Percentiles rank a stretch among this genome's conserved stretches.
Evolutionary conservation across 2,113 vertebrate species (phyloP).

Genomic region (Chaenocephalus aceratus): DNA sequence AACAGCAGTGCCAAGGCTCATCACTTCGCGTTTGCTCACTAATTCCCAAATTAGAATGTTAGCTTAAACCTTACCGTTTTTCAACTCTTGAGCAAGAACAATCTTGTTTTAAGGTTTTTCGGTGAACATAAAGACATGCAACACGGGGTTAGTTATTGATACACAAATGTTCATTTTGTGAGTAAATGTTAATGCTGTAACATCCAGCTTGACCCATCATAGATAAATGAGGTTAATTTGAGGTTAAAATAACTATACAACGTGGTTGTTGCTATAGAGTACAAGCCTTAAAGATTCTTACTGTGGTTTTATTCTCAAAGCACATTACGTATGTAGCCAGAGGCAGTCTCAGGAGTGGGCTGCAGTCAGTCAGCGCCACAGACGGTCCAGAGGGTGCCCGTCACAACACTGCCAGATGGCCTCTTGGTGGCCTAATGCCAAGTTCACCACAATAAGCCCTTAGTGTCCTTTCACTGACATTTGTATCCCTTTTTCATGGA

Average conservation of each 20-base stretch:
- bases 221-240: neutral
- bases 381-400: conserved; percentile 47
- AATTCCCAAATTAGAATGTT: too few species aligned
- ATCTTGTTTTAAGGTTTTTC: too few species aligned
- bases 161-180: too few species aligned
- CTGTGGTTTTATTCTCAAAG: conserved; percentile 36
- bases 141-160: too few species aligned
- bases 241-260: neutral
- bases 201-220: neutral
- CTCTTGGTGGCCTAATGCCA: conserved; percentile 31
- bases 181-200: neutral
- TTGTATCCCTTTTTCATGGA: conserved; percentile 36
- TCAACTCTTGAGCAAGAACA: too few species aligned
- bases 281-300: neutral
- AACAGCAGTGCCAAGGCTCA: too few species aligned
- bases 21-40: too few species aligned
- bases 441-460: conserved; percentile 64
- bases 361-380: conserved; percentile 38
- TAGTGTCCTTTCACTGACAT: conserved; percentile 43
- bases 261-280: neutral
- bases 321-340: conserved; percentile 33
- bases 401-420: conserved; percentile 74
- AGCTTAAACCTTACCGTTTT: too few species aligned
- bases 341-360: conserved; percentile 32
- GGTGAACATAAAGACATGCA: too few species aligned